Evolutionary conservation across 2,113 vertebrate genomes (phyloP).

Genomic region (Zosterops pallidus): DNA sequence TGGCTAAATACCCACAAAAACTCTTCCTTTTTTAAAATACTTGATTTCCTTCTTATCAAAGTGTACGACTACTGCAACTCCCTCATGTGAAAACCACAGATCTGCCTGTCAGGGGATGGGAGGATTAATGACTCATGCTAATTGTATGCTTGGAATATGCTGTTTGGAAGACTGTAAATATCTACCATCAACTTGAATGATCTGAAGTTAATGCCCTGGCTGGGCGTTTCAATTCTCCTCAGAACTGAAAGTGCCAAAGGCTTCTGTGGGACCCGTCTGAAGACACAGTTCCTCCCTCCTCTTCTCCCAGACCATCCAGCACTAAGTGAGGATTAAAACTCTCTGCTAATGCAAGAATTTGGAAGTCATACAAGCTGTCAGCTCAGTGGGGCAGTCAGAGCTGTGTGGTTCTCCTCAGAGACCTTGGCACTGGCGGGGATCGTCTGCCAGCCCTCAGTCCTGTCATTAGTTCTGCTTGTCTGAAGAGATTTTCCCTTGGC

Average conservation of each 20-base stretch:
- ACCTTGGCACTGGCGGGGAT: neutral
- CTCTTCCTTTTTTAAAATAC: too few species aligned
- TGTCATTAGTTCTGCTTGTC: slow-evolving; percentile 28
- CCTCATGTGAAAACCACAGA: neutral
- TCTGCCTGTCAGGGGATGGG: neutral
- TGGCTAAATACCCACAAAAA: neutral
- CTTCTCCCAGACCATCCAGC: neutral
- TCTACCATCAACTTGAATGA: neutral
- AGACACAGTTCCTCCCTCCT: neutral
- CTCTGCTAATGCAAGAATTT: neutral
- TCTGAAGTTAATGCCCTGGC: neutral
- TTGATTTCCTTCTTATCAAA: neutral
- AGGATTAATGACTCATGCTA: slow-evolving; percentile 27
- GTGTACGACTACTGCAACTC: neutral
- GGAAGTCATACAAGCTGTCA: neutral
- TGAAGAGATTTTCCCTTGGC: neutral
- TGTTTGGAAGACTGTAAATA: neutral
- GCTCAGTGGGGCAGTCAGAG: neutral
- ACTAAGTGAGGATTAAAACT: neutral
- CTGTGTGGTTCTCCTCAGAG: neutral
- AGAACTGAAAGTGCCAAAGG: neutral
- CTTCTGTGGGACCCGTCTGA: neutral
- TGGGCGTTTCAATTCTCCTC: rapidly evolving
- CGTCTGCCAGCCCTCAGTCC: neutral
- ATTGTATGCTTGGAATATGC: neutral